A percentile compares a stretch with the other conserved stretches of the same genome.
Evolutionary conservation across 92 coral and sea anemone genomes (phyloP).

Genomic region (Umimayanthus chanpuru): DNA sequence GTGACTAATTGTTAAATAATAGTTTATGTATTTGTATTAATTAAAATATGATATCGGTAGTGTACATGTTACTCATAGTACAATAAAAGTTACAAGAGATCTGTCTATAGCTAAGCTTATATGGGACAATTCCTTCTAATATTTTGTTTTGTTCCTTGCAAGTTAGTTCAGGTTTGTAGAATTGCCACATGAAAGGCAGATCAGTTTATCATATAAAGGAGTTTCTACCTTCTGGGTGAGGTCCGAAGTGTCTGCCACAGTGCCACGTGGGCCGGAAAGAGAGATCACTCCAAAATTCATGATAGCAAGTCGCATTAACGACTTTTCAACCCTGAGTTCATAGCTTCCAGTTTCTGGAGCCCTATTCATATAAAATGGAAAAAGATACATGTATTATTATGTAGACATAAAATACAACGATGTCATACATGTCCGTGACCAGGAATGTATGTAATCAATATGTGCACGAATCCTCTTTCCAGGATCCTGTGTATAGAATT

Average conservation of each 20-base stretch:
- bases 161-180: too few species aligned
- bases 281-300: slow-evolving; percentile 61
- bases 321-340: slow-evolving; percentile 67
- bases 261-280: slow-evolving; percentile 42
- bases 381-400: neutral
- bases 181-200: neutral
- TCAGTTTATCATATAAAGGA: neutral
- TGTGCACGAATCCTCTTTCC: too few species aligned
- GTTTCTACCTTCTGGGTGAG: slow-evolving; percentile 56
- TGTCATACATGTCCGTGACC: neutral
- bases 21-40: too few species aligned
- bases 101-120: too few species aligned
- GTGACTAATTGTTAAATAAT: too few species aligned
- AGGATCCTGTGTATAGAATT: too few species aligned
- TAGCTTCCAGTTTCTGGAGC: slow-evolving; percentile 49
- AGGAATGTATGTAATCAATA: neutral
- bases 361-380: slow-evolving; percentile 5
- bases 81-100: too few species aligned
- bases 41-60: too few species aligned
- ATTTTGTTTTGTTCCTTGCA: too few species aligned
- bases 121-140: too few species aligned
- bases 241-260: slow-evolving; percentile 70
- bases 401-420: neutral
- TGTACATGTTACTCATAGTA: too few species aligned
- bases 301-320: slow-evolving; percentile 63